A percentile compares a stretch with the other conserved stretches of the same genome.
Conservation (phyloP, 2,888 invertebrate genomes). For the Lamellibrachia satsuma region DNA sequence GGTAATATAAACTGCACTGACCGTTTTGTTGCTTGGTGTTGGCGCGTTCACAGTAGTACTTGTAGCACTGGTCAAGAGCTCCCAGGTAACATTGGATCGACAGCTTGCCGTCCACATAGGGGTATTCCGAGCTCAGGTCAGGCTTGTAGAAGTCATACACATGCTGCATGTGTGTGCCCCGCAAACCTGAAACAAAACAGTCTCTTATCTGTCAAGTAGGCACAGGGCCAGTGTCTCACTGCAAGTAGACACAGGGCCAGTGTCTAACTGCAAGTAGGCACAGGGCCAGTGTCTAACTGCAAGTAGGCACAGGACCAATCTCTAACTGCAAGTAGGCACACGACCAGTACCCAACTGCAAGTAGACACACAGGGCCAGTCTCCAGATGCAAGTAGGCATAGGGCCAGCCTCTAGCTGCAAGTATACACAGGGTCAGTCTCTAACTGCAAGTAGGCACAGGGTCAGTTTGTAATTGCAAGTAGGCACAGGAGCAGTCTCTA, state of each 20-base stretch:
- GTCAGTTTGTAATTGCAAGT: not conserved
- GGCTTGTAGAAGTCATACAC: slow-evolving; percentile 99
- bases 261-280: not conserved
- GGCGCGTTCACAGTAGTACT: slow-evolving; percentile 72
- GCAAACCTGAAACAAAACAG: slow-evolving; percentile 70
- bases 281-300: not conserved
- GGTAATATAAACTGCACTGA: slow-evolving; percentile 31
- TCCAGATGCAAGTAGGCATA: not conserved
- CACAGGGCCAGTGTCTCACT: too few relatives aligned
- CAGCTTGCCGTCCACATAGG: slow-evolving; percentile 92
- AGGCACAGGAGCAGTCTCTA: too few relatives aligned
- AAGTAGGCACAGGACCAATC: not conserved
- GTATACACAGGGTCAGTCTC: not conserved
- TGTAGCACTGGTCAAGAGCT: slow-evolving; percentile 93
- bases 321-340: not conserved
- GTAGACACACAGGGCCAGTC: not conserved
- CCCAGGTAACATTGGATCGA: slow-evolving; percentile 93
- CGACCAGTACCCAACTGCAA: not conserved
- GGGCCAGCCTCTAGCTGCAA: not conserved
- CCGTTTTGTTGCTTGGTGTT: slow-evolving; percentile 45
- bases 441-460: not conserved
- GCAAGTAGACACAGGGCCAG: too few relatives aligned
- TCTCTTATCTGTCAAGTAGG: not conserved
- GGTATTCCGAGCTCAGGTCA: slow-evolving; percentile 91
- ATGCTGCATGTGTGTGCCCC: slow-evolving; percentile 90